These are phyloP conservation scores for Meda fulgida DNA, from an alignment of 2,797 vertebrate genomes.

Conservation along the genomic window DNA sequence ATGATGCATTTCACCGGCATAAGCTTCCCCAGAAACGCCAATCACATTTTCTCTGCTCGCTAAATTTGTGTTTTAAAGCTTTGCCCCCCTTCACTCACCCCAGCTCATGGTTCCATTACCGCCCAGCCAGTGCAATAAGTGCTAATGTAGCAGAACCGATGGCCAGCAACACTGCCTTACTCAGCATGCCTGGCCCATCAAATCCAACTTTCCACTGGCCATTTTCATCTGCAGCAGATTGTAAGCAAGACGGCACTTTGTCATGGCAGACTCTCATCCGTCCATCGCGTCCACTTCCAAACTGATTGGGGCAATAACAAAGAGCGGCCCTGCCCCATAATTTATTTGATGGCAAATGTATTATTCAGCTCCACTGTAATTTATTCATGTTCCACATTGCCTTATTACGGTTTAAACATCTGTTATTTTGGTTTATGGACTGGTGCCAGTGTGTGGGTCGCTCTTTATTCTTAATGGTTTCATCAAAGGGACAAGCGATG, in stretches of 20 bases:
- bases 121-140: slow-evolving; percentile 65
- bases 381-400: slow-evolving; percentile 80
- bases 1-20: slow-evolving; percentile 29
- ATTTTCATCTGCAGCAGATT: slow-evolving; percentile 74
- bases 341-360: slow-evolving; percentile 78
- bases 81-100: not conserved
- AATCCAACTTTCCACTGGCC: slow-evolving; percentile 69
- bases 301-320: slow-evolving; percentile 83
- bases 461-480: slow-evolving; percentile 74
- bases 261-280: slow-evolving; percentile 68
- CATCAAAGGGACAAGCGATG: slow-evolving; percentile 72
- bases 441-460: slow-evolving; percentile 70
- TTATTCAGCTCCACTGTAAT: slow-evolving; percentile 78
- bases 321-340: slow-evolving; percentile 71
- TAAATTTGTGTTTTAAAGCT: not conserved
- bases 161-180: slow-evolving; percentile 74
- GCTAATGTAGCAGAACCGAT: slow-evolving; percentile 77
- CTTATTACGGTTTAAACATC: slow-evolving; percentile 83
- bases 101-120: slow-evolving; percentile 49
- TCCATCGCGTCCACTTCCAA: slow-evolving; percentile 66
- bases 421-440: slow-evolving; percentile 82
- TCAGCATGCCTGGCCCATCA: slow-evolving; percentile 75
- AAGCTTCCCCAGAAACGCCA: not conserved
- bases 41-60: slow-evolving; percentile 10
- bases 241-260: slow-evolving; percentile 78